Evolutionary conservation across 2,888 invertebrate genomes (phyloP), one percentile per base, ranked within the genome.

Genomic region (Mycalesis mineus): DNA sequence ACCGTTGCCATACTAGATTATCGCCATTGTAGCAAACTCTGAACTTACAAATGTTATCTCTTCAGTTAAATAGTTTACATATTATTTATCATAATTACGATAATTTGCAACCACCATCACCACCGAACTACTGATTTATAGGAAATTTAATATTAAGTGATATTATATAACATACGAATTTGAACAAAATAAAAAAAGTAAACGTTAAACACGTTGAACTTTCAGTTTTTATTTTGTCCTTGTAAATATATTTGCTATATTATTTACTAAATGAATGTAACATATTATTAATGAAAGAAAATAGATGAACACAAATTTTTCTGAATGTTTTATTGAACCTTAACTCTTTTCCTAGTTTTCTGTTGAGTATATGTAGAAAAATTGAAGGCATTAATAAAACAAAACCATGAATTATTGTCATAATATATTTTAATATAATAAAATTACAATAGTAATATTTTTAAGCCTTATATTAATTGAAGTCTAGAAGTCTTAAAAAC

Each of bases 201-300:
- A 65, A 83, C 87, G 88, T 88, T 88, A 73, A 6, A 78, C 67
- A 81, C 82, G 82, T 85, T 84, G 79, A 78, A 71, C 80, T 77
- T 83, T 87, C 87, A 82, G 74, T 82, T 89, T 89, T 85, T 68
- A 76, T 81, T 88, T 82, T 83, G 83, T 85, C 88, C 86, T 83
- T 90, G 90, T 90, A 90, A 88, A 90, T 90, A 84, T 81, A 88
- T 87, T 88, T 87, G 89, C 88, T 88, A 83, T 90, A 88, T 90
- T 81, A 88, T 89, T 88, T 85, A 87, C 79, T 84, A 86, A 84
- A 88, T 88, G 85, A 88, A 88, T 88, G 88, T 88, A 89, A 87
- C 84, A 86, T 88, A 88, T 88, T 89, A 88, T 82, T 88, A 88
- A 86, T 86, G 85, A 87, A 84, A 78, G 65, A 75, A 86, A 86